phyloP scores from a whole-genome alignment of 2,888 invertebrate species.

The Parnassius apollo region DNA sequence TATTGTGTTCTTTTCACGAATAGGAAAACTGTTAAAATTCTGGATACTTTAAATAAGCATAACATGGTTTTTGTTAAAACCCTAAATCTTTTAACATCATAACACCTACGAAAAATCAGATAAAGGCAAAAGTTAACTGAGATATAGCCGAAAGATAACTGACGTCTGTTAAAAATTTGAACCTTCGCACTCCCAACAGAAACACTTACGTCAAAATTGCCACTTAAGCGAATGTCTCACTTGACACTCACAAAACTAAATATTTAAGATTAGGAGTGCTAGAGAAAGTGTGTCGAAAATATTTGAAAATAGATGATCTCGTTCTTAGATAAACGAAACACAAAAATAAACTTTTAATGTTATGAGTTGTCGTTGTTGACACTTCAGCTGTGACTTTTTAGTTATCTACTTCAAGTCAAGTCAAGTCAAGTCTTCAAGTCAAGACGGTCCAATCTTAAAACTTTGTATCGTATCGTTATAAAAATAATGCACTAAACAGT shows the following conservation, averaged over 20 bases:
- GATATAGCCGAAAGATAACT: slow-evolving; percentile 20
- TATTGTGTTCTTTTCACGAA: too few species aligned
- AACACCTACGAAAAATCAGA: slow-evolving; percentile 12
- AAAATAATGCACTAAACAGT: background rate
- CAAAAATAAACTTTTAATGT: slow-evolving; percentile 11
- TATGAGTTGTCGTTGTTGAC: background rate
- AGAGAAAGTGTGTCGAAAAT: slow-evolving; percentile 26
- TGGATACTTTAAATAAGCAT: too few species aligned
- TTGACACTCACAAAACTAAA: slow-evolving; percentile 21
- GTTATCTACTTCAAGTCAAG: too few species aligned
- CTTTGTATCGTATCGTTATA: background rate
- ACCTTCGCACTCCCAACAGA: slow-evolving; percentile 6
- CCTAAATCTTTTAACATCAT: slow-evolving; percentile 8
- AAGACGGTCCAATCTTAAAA: too few species aligned
- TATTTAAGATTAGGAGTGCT: slow-evolving; percentile 16
- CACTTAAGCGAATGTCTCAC: slow-evolving; percentile 22
- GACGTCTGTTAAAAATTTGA: slow-evolving; percentile 7
- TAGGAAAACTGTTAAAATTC: too few species aligned
- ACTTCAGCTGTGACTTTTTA: background rate
- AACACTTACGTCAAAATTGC: slow-evolving; percentile 20
- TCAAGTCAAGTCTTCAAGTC: too few species aligned
- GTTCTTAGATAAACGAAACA: slow-evolving; percentile 2
- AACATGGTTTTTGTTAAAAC: slow-evolving; percentile 1
- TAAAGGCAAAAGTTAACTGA: slow-evolving; percentile 18
- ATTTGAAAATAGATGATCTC: slow-evolving; percentile 19